These are phyloP conservation scores for Zaprionus camerounensis DNA, from an alignment of 1,140 invertebrate genomes.

Conservation along the genomic window DNA sequence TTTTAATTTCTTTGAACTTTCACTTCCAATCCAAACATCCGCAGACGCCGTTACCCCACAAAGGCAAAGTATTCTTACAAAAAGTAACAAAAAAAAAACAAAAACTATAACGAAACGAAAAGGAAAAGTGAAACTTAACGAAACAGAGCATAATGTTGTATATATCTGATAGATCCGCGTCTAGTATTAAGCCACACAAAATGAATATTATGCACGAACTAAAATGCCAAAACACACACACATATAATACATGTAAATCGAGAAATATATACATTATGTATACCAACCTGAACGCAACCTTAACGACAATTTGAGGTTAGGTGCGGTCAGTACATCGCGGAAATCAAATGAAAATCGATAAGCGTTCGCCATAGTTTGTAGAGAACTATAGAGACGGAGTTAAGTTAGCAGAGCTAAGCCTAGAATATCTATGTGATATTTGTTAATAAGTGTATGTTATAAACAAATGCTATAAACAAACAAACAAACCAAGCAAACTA, in stretches of 20 bases:
- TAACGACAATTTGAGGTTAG: constrained; percentile 10
- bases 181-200: constrained; percentile 53
- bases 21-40: constrained; percentile 62
- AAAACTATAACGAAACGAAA: constrained; percentile 9
- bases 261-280: background rate
- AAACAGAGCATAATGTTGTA: constrained; percentile 49
- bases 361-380: constrained; percentile 40
- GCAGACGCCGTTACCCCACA: constrained; percentile 46
- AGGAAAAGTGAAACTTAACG: constrained; percentile 38
- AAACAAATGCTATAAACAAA: constrained; percentile 51
- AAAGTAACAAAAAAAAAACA: constrained; percentile 38
- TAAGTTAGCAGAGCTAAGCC: constrained; percentile 50
- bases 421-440: constrained; percentile 70
- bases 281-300: background rate
- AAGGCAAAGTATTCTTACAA: constrained; percentile 77
- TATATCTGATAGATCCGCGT: constrained; percentile 46
- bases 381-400: constrained; percentile 34
- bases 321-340: background rate
- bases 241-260: constrained; percentile 7
- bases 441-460: constrained; percentile 63
- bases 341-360: background rate
- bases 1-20: constrained; percentile 67
- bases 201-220: constrained; percentile 66
- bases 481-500: constrained; percentile 13
- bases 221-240: constrained; percentile 71